These are phyloP conservation scores for Fregata magnificens DNA, from an alignment of 2,113 vertebrate genomes.

Conservation along the genomic window DNA sequence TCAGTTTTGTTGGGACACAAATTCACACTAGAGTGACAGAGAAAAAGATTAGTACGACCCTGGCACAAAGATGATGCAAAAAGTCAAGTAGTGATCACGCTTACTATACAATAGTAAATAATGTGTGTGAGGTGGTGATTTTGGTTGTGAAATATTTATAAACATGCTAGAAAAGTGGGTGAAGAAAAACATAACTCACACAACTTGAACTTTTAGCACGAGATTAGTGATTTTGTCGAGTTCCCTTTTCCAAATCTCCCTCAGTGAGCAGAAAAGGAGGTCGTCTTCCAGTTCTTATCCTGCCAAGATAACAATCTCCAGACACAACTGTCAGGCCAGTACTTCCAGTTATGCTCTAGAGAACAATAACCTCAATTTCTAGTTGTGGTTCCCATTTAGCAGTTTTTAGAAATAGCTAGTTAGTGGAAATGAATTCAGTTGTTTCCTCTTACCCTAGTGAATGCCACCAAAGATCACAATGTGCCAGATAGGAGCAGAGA, in stretches of 20 bases:
- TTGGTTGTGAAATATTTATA: background rate
- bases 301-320: background rate
- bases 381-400: background rate
- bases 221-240: background rate
- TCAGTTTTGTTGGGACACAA: background rate
- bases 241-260: background rate
- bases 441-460: background rate
- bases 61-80: background rate
- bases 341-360: background rate
- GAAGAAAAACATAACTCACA: background rate
- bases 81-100: background rate
- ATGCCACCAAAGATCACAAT: background rate
- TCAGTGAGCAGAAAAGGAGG: background rate
- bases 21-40: background rate
- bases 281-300: background rate
- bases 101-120: background rate
- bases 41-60: background rate
- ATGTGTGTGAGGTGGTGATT: background rate
- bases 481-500: background rate
- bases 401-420: background rate
- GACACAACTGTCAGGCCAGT: background rate
- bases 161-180: background rate
- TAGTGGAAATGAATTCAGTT: background rate
- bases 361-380: background rate
- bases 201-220: fast-evolving